Conservation (phyloP, 2,113 vertebrate species). For the Sialia sialis region DNA sequence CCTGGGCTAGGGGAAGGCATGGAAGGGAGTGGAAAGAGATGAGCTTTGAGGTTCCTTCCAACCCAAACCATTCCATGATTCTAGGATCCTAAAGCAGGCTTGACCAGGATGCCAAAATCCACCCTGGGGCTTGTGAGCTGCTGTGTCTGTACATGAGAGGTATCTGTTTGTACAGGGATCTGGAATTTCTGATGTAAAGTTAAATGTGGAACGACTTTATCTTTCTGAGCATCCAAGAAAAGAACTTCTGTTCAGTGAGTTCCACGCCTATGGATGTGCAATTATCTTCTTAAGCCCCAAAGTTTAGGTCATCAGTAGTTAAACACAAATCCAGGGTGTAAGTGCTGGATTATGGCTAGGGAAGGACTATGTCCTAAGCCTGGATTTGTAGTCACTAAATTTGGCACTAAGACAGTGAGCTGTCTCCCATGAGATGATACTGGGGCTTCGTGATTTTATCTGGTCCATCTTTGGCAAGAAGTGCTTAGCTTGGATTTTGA, state of each 20-base stretch:
- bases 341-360: slow-evolving; percentile 28
- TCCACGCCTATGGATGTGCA: not conserved
- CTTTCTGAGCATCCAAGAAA: not conserved
- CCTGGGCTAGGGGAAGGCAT: not conserved
- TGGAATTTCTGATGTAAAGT: not conserved
- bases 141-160: not conserved
- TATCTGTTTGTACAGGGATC: not conserved
- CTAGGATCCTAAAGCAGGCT: not conserved
- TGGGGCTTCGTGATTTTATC: slow-evolving; percentile 15
- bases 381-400: slow-evolving; percentile 49
- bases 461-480: slow-evolving; percentile 25
- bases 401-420: slow-evolving; percentile 28
- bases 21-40: not conserved
- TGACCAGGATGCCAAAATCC: not conserved
- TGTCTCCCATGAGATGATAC: slow-evolving; percentile 18
- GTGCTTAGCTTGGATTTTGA: slow-evolving; percentile 26
- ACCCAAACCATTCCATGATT: not conserved
- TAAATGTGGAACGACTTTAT: not conserved
- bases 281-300: not conserved
- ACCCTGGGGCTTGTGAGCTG: not conserved
- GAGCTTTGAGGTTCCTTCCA: not conserved
- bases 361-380: slow-evolving; percentile 27
- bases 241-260: not conserved
- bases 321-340: slow-evolving; percentile 2
- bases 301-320: not conserved